Evolutionary conservation across 1,140 invertebrate genomes (phyloP), one percentile per base, ranked within the genome.

Genomic region (Ectropis grisescens): DNA sequence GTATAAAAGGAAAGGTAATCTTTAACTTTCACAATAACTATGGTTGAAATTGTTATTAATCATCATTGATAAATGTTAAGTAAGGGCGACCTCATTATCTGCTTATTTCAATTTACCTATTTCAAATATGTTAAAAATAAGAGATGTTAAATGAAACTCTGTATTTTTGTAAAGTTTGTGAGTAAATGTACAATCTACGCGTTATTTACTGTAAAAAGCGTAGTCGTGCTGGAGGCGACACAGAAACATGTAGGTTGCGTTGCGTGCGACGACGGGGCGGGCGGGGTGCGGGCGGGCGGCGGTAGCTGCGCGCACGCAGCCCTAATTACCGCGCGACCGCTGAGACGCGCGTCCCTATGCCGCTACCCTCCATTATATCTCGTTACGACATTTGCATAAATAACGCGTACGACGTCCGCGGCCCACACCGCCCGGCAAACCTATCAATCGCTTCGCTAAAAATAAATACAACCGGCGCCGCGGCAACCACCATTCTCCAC

Each of bases 311-410:
- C 58, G 61, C 70, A 68, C 68, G 68, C 64, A 69, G 66, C 53
- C 62, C 70, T 80, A 80, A 80, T 80, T 78, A 74, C 60, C 66
- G 62, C 65, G 51, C 54, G 46, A 49, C 54, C 52, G 53, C 44
- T 34, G 47, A 58, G 54, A 56, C 55, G 56, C 67, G 48, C 50
- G 55, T 47, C 47, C 46, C 36, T 49, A 52, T 57, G 35, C 56
- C 56, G 40, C 55, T 55, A 50, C 58, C 66, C 60, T 65, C 62
- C 58, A 76, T 80, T 76, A 80, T 66, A 53, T 72, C 70, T 80
- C 75, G 75, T 80, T 80, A 80, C 58, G 57, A 57, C 70, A 78
- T 78, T 75, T 78, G 75, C 75, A 80, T 80, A 76, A 75, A 74
- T 74, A 72, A 75, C 61, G 57, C 54, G 57, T 53, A 57, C 54